These are phyloP conservation scores for Hirudo medicinalis DNA, from an alignment of 1,140 invertebrate genomes.

Conservation along the genomic window DNA sequence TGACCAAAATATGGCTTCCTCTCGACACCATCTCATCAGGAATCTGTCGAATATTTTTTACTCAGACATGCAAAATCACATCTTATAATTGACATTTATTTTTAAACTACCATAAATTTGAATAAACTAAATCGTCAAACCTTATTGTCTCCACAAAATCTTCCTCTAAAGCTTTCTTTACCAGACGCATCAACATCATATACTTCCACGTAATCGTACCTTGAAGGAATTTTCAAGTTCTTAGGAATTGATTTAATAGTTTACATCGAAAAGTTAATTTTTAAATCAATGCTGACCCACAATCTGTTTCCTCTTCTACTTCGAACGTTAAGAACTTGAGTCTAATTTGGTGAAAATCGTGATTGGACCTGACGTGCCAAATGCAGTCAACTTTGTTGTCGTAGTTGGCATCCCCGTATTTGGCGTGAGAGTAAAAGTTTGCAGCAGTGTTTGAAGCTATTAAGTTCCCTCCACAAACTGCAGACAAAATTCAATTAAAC, in stretches of 20 bases:
- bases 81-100: neutral
- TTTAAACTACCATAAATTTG: too few relatives aligned
- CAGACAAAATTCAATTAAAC: slow-evolving; percentile 10
- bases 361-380: slow-evolving; percentile 68
- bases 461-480: slow-evolving; percentile 81
- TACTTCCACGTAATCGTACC: slow-evolving; percentile 82
- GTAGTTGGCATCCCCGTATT: slow-evolving; percentile 77
- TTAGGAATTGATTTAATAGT: neutral
- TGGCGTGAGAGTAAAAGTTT: slow-evolving; percentile 82
- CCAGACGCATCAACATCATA: slow-evolving; percentile 52
- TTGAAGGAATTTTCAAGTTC: slow-evolving; percentile 20
- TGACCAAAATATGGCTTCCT: slow-evolving; percentile 67
- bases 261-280: neutral
- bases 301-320: slow-evolving; percentile 77
- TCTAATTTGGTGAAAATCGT: slow-evolving; percentile 42
- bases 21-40: slow-evolving; percentile 73
- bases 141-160: slow-evolving; percentile 1
- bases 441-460: slow-evolving; percentile 57
- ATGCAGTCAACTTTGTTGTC: slow-evolving; percentile 75
- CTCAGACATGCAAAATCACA: neutral
- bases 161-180: neutral
- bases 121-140: too few relatives aligned
- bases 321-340: slow-evolving; percentile 80
- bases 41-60: slow-evolving; percentile 49
- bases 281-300: slow-evolving; percentile 44